Evolutionary conservation across 1,140 invertebrate genomes (phyloP).

Genomic region (Riptortus pedestris): DNA sequence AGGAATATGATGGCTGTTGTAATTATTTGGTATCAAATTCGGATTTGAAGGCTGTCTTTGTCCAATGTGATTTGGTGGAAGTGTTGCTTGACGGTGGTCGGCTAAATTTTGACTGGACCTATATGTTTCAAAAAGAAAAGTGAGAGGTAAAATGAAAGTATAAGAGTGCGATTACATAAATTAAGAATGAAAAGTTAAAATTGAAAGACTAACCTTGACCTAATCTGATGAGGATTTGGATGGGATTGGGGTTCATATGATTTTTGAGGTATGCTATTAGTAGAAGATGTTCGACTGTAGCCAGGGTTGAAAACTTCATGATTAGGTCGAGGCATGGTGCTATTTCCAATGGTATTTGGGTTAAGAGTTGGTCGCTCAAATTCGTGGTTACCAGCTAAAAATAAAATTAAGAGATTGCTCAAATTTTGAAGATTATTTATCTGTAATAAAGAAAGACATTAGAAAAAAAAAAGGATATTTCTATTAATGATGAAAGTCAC

Average conservation of each 20-base stretch:
- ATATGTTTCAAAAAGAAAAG: slow-evolving; percentile 21
- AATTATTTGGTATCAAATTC: slow-evolving; percentile 39
- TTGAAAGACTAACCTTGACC: slow-evolving; percentile 40
- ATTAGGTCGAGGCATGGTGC: slow-evolving; percentile 35
- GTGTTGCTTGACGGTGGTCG: slow-evolving; percentile 34
- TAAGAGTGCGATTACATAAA: slow-evolving; percentile 7
- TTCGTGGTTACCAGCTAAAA: slow-evolving; percentile 39
- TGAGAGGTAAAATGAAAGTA: neutral
- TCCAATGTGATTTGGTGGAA: slow-evolving; percentile 18
- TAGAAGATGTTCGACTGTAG: slow-evolving; percentile 56
- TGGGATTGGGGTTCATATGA: slow-evolving; percentile 25
- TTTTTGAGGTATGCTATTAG: slow-evolving; percentile 48
- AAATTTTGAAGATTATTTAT: too few species aligned
- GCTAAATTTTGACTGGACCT: slow-evolving; percentile 49
- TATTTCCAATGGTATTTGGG: slow-evolving; percentile 26
- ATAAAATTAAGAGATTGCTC: too few species aligned
- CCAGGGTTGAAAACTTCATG: slow-evolving; percentile 59
- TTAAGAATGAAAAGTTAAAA: neutral
- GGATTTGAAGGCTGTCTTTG: slow-evolving; percentile 41
- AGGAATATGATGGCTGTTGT: slow-evolving; percentile 33
- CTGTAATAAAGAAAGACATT: too few species aligned
- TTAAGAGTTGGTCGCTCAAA: slow-evolving; percentile 28
- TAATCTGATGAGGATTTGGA: slow-evolving; percentile 37
- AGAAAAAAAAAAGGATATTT: too few species aligned
- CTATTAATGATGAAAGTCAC: too few species aligned